These are phyloP conservation scores for Sphaerodactylus townsendi DNA, from an alignment of 2,113 vertebrate species.

Conservation along the genomic window DNA sequence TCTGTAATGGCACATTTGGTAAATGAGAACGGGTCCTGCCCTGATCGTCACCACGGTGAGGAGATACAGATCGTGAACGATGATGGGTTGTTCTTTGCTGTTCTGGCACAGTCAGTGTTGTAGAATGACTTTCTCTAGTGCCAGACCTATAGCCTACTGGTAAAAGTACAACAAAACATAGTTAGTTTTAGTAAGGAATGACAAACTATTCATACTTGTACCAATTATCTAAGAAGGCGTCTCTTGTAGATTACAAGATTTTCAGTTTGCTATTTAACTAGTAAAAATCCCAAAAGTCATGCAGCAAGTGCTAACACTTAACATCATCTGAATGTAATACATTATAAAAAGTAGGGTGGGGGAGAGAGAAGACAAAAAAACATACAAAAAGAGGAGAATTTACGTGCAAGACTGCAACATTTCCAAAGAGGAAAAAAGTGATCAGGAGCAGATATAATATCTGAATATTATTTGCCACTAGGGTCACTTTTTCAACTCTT, in stretches of 20 bases:
- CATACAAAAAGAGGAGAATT: background rate
- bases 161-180: constrained; percentile 66
- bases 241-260: background rate
- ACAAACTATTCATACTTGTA: constrained; percentile 8
- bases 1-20: constrained; percentile 96
- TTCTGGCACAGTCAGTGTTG: constrained; percentile 91
- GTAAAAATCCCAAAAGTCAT: constrained; percentile 28
- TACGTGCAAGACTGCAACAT: background rate
- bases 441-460: constrained; percentile 18
- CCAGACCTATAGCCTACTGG: constrained; percentile 89
- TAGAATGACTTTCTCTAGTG: constrained; percentile 85
- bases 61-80: constrained; percentile 96
- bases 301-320: constrained; percentile 49
- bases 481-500: constrained; percentile 11
- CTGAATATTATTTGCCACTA: constrained; percentile 9
- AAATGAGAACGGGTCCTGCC: constrained; percentile 92
- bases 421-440: background rate
- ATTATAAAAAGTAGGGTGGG: constrained; percentile 1
- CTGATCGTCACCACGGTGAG: constrained; percentile 91
- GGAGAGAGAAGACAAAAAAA: constrained; percentile 19
- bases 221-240: constrained; percentile 21
- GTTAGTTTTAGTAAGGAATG: constrained; percentile 34
- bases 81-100: constrained; percentile 90
- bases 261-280: constrained; percentile 29
- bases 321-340: constrained; percentile 33